These are phyloP conservation scores for Opisthograptis luteolata DNA, from an alignment of 2,888 invertebrate genomes.

Conservation along the genomic window DNA sequence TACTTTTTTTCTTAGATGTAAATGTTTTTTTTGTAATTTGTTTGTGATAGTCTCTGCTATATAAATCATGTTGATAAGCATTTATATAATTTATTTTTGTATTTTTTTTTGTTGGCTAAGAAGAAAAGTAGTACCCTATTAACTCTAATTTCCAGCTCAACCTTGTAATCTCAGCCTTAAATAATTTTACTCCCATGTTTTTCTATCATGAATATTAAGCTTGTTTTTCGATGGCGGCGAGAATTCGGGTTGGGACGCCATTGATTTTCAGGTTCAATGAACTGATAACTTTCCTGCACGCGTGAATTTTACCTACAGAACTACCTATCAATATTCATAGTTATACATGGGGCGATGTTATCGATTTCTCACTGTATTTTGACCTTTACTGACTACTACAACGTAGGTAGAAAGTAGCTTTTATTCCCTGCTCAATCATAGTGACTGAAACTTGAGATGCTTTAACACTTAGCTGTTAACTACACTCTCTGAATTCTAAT, in stretches of 20 bases:
- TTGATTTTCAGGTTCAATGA: conserved; percentile 46
- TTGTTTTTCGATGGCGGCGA: conserved; percentile 29
- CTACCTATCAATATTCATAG: conserved; percentile 28
- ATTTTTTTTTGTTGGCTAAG: no score
- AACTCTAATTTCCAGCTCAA: no score
- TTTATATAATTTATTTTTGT: no score
- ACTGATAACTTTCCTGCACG: conserved; percentile 40
- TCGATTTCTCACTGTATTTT: conserved; percentile 27
- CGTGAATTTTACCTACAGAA: conserved; percentile 32
- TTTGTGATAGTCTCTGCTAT: no score
- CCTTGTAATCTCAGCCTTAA: no score
- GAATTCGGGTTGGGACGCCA: conserved; percentile 30
- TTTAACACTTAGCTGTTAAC: conserved; percentile 9
- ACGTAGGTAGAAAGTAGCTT: no score
- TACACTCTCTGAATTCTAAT: conserved; percentile 28
- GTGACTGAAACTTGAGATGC: not conserved
- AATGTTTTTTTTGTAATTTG: no score
- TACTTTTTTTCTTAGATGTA: no score
- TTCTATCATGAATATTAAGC: conserved; percentile 24
- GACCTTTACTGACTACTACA: conserved; percentile 19
- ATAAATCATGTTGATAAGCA: no score
- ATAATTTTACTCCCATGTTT: conserved; percentile 24
- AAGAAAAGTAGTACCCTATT: no score
- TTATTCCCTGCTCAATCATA: not conserved
- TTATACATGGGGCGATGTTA: conserved; percentile 17